Percentiles rank a stretch among this genome's conserved stretches.
phyloP scores from a whole-genome alignment of 2,113 vertebrate species.

The Chaetura pelagica region DNA sequence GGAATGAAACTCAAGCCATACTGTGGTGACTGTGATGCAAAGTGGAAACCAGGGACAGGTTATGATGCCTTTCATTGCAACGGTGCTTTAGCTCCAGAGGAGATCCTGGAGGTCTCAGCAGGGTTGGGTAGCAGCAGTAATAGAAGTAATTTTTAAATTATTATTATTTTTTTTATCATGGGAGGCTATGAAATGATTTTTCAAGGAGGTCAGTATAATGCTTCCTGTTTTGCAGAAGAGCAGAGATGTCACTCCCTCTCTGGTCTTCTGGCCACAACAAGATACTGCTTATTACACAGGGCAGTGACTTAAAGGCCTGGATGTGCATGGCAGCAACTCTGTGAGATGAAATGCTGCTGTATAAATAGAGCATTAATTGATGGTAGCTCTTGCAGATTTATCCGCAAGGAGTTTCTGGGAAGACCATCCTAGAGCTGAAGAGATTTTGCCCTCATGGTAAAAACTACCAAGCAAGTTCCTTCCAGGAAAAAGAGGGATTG shows the following conservation, averaged over 20 bases:
- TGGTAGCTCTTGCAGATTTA: background rate
- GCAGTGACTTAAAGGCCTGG: background rate
- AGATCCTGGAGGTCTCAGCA: background rate
- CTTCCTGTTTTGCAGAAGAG: background rate
- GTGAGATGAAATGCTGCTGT: background rate
- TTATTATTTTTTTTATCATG: background rate
- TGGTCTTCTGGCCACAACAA: background rate
- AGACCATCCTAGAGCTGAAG: background rate
- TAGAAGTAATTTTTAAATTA: background rate
- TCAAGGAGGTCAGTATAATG: background rate
- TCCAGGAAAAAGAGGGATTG: background rate
- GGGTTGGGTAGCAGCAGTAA: background rate
- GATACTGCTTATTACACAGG: no score
- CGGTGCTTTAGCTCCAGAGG: background rate
- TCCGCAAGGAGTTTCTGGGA: background rate
- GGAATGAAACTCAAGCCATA: background rate
- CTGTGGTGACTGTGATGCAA: background rate
- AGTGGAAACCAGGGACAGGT: background rate
- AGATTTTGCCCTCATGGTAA: background rate
- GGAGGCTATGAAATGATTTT: background rate
- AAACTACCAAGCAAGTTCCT: background rate
- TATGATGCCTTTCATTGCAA: background rate
- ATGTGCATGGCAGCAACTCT: background rate
- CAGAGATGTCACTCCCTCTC: background rate
- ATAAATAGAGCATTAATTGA: background rate